Evolutionary conservation across 2,888 invertebrate genomes (phyloP).

Genomic region (Ophion ellenae): DNA sequence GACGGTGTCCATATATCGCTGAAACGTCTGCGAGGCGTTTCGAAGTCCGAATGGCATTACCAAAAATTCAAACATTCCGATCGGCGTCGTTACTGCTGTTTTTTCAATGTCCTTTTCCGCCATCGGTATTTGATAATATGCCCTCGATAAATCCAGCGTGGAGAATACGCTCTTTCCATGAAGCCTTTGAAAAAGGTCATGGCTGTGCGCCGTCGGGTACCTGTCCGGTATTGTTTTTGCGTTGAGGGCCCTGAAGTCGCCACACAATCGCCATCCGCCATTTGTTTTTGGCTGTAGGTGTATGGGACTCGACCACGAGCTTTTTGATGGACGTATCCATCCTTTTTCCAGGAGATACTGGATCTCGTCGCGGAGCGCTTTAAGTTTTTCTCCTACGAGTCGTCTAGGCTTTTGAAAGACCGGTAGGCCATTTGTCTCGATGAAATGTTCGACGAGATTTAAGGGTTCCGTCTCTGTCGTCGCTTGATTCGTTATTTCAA

Average conservation of each 20-base stretch:
- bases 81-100: no score
- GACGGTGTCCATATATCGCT: no score
- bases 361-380: conserved; percentile 75
- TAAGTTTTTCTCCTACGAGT: conserved; percentile 75
- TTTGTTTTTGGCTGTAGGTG: conserved; percentile 70
- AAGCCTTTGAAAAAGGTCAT: conserved; percentile 69
- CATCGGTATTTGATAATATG: no score
- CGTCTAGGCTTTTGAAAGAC: conserved; percentile 74
- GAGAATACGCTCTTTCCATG: conserved; percentile 37
- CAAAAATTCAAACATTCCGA: no score
- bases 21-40: no score
- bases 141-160: no score
- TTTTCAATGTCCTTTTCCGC: no score
- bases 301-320: conserved; percentile 80
- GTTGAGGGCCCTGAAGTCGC: conserved; percentile 64
- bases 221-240: conserved; percentile 71
- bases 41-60: no score
- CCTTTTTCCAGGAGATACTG: conserved; percentile 75
- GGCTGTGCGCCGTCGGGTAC: conserved; percentile 70
- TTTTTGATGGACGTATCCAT: conserved; percentile 80
- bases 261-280: conserved; percentile 56
- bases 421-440: conserved; percentile 77
- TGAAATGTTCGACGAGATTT: conserved; percentile 69
- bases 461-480: no score
- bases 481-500: conserved; percentile 4